Evolutionary conservation across 2,113 vertebrate species (phyloP), one percentile per base, ranked within the genome.

Genomic region (Circaetus gallicus): DNA sequence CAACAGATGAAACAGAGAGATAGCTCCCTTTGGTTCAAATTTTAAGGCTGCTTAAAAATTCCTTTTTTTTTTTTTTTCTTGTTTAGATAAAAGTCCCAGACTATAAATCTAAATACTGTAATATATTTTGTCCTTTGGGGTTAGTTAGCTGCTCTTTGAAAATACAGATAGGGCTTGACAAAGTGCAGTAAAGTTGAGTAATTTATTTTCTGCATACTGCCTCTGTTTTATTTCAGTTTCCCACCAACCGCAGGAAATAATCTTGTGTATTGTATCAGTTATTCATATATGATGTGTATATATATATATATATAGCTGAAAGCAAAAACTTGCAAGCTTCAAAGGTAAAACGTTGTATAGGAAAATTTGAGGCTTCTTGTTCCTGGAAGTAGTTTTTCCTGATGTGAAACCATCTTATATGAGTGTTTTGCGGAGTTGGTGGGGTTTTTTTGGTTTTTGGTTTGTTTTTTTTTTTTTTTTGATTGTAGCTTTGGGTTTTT

Each of bases 401-500:
- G 61, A 22, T 61, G 38, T 43, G 31, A 86, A 95, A n/a, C 20
- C 3, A 17, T 47, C 11, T 55, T 59, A 25, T 10, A 11, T 42
- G 34, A 7, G 24, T 80, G 4, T 76, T 40, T 34, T 50, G 22
- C 16, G 6, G 62, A 67, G 53, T 17, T 52, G 26, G 50, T 50
- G 49, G 25, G 13, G 3, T 4, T 13, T 25, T 20, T 15, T 45
- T 47, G 13, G 13, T 42, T 10, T n/a, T n/a, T n/a, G n/a, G 10
- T 38, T 10, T 10, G 7, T 18, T 19, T 52, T 52, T 28, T 20
- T 16, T 42, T 34, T 50, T 34, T 4, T 20, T 58, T 45, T 38
- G 1, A 1, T 19, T 11, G 0, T n/a, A 8, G 32, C 5, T 49
- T 77, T 69, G 6, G 5, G 1, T 47, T 47, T 67, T 53, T 69